Evolutionary conservation across 2,797 vertebrate species (phyloP), one percentile per base, ranked within the genome.

Genomic region (Coracias cyanogaster): DNA sequence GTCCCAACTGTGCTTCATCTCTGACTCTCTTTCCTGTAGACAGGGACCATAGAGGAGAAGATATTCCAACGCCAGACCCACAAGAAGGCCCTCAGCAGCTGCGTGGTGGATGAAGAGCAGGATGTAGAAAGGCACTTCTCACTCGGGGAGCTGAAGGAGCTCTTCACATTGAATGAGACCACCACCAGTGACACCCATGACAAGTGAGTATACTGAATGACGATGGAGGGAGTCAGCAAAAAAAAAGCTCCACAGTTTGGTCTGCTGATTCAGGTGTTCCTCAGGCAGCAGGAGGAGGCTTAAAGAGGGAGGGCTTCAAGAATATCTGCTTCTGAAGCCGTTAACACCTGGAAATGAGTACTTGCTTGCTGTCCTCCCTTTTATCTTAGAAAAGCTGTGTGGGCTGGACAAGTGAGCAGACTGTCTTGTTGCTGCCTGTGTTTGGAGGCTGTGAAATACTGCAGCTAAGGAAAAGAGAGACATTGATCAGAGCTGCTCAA

Each of bases 81-180:
- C 94, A 99, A 99, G 97, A 99, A 99, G 83, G 99, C 99, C 16
- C 98, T 99, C 95, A 99, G 99, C 97, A 99, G 99, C 98, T 99
- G 99, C 2, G 99, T 99, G 89, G 99, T 99, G 67, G 99, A 99
- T 43, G 99, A 99, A 94, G 99, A 99, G 94, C 99, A 99, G 96
- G 99, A 99, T 9, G 99, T 99, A 65, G 99, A 99, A 97, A 98
- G 99, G 35, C 99, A 99, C 86, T 99, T 99, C 96, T 99, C 99
- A 24, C 98, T 99, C 3, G 99, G 98, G 5, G 99, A 99, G 89
- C 97, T 99, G 60, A 98, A 98, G 93, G 99, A 99, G 89, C 99
- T 99, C 29, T 99, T 99, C 95, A 97, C 95, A 0, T 96, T 99
- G 82, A 99, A 98, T 24, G 98, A 99, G 97, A 96, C 97, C 49